A percentile compares a stretch with the other conserved stretches of the same genome.
phyloP scores from a whole-genome alignment of 2,888 invertebrate species.

The Taenaris catops region DNA sequence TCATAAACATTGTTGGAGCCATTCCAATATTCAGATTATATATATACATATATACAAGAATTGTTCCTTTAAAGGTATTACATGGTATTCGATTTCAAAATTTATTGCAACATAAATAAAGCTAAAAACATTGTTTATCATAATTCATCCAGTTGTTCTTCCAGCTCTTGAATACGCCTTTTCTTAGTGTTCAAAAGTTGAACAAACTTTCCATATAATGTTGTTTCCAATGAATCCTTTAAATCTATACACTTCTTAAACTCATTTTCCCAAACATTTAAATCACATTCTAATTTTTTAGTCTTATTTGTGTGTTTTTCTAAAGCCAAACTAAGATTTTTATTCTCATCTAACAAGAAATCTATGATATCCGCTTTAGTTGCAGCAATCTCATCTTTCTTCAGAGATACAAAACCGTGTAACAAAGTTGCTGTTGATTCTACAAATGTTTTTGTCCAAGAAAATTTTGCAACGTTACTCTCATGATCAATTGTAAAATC shows the following conservation, averaged over 20 bases:
- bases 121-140: too few species aligned
- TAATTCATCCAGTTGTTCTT: conserved; percentile 40
- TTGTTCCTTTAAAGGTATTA: too few species aligned
- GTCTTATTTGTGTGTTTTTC: conserved; percentile 27
- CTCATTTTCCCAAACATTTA: conserved; percentile 41
- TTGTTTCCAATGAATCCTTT: conserved; percentile 43
- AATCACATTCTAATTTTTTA: conserved; percentile 29
- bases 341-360: conserved; percentile 43
- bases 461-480: conserved; percentile 34
- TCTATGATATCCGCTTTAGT: conserved; percentile 44
- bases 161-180: conserved; percentile 47
- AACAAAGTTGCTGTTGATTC: conserved; percentile 30
- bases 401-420: conserved; percentile 43
- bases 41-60: too few species aligned
- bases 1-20: too few species aligned
- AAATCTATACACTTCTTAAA: conserved; percentile 42
- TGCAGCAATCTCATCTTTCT: conserved; percentile 26
- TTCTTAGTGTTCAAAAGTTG: conserved; percentile 59
- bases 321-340: conserved; percentile 30
- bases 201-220: conserved; percentile 56
- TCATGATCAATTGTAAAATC: conserved; percentile 31
- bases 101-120: too few species aligned
- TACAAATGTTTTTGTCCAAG: conserved; percentile 47
- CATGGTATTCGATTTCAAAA: too few species aligned
- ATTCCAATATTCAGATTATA: too few species aligned